Base-by-base conservation (phyloP, 2,797 vertebrate species). In the Enteromius argenteus region DNA sequence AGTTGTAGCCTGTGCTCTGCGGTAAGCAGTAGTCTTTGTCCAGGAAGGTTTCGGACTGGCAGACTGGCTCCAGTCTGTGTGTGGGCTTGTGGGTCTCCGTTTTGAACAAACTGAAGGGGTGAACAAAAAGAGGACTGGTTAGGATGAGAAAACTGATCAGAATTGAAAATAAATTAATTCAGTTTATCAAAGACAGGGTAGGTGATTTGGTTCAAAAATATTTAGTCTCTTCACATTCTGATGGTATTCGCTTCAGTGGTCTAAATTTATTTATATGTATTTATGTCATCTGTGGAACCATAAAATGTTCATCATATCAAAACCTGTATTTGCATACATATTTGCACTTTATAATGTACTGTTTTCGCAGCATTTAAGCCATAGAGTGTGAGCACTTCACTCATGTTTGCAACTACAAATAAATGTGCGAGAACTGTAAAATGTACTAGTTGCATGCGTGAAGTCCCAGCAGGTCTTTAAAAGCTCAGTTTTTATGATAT, bases 21-120 rank as follows among this genome's bases (percentile, higher is more conserved):
- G 97, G 96, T 96, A 99, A 95, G 93, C 98, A 98, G 96, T 99
- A 99, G 96, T 99, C 98, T 95, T 97, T 96, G 96, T 99, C 98
- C 95, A 99, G 96, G 91, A 98, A 98, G 83, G 96, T 95, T 89
- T 98, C 96, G 64, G 94, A 86, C 92, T 96, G 96, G 92, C 97
- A 97, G 88, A 99, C 94, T 56, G 98, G 97, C 83, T 99, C 97
- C 95, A 99, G 92, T 87, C 95, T 96, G 92, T 99, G 98, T 90
- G 95, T 95, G 44, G 97, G 96, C 91, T 96, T 97, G 95, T 99
- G 98, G 90, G 96, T 97, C 90, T 99, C 97, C 7, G 98, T 99
- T 95, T 98, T 97, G 80, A 95, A 96, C 89, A 97, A 92, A 93
- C 98, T 99, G 94, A 60, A 81, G 35, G 44, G 35, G 32, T 13